A percentile compares a stretch with the other conserved stretches of the same genome.
Evolutionary conservation across 1,140 invertebrate species (phyloP).

Genomic region (Eurosta solidaginis): DNA sequence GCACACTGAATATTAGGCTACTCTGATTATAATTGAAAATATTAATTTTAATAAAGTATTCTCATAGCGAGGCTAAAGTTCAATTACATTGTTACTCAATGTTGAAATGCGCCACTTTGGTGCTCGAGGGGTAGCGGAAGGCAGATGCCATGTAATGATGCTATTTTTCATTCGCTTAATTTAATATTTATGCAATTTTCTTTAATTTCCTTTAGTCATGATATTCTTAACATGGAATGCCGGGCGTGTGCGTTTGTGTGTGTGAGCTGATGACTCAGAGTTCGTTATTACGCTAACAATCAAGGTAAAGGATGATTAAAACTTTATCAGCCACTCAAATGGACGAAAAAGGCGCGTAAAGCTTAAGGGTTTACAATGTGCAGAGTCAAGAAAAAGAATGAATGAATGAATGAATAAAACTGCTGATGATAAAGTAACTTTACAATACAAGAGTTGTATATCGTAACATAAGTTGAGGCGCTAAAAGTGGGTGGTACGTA

Average conservation of each 20-base stretch:
- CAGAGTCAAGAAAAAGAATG: not conserved
- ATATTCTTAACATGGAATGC: not conserved
- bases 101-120: not conserved
- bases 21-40: conserved; percentile 7
- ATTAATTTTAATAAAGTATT: conserved; percentile 10
- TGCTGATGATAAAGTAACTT: conserved; percentile 10
- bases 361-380: not conserved
- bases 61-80: not conserved
- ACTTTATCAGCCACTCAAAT: not conserved
- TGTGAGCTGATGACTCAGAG: too few species aligned
- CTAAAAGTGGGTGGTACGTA: not conserved
- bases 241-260: not conserved
- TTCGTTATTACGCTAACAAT: not conserved
- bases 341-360: not conserved
- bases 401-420: too few species aligned
- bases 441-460: not conserved
- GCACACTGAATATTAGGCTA: not conserved
- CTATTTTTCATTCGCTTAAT: conserved; percentile 30
- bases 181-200: conserved; percentile 33
- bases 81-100: not conserved
- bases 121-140: not conserved
- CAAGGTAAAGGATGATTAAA: not conserved
- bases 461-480: too few species aligned
- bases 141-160: not conserved
- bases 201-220: conserved; percentile 24